Conservation (phyloP, 2,797 vertebrate genomes). For the Tolypeutes matacus region DNA sequence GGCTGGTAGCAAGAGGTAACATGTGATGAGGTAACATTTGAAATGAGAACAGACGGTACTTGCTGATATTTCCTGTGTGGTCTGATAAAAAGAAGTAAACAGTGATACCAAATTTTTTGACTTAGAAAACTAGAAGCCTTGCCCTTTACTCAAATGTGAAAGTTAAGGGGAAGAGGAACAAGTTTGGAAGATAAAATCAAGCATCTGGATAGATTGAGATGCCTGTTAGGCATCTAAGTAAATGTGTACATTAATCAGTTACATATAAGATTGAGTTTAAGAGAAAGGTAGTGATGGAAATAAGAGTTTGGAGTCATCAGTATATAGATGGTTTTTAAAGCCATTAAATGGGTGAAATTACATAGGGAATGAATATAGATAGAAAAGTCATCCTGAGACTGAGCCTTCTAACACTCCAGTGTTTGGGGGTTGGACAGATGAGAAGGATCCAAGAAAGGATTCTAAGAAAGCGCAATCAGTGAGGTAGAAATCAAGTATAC, state of each 20-base stretch:
- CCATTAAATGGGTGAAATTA: neutral
- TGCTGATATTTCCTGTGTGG: neutral
- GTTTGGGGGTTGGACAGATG: neutral
- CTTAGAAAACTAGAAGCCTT: neutral
- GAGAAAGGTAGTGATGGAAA: neutral
- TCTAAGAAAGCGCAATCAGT: neutral
- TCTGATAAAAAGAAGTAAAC: neutral
- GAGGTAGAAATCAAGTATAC: neutral
- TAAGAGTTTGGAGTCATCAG: neutral
- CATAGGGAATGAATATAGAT: neutral
- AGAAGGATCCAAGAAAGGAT: neutral
- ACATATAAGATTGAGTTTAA: neutral
- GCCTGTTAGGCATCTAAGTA: neutral
- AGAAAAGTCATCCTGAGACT: neutral
- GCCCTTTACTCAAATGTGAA: neutral
- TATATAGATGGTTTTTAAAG: neutral
- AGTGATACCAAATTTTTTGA: neutral
- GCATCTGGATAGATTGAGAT: neutral
- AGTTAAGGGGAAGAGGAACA: neutral
- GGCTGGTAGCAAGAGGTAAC: neutral
- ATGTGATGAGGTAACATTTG: neutral
- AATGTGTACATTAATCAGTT: neutral
- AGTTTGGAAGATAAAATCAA: neutral
- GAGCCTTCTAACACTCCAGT: neutral
- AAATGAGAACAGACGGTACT: neutral